Evolutionary conservation across 2,797 vertebrate species (phyloP), one percentile per base, ranked within the genome.

Genomic region (Champsocephalus esox): DNA sequence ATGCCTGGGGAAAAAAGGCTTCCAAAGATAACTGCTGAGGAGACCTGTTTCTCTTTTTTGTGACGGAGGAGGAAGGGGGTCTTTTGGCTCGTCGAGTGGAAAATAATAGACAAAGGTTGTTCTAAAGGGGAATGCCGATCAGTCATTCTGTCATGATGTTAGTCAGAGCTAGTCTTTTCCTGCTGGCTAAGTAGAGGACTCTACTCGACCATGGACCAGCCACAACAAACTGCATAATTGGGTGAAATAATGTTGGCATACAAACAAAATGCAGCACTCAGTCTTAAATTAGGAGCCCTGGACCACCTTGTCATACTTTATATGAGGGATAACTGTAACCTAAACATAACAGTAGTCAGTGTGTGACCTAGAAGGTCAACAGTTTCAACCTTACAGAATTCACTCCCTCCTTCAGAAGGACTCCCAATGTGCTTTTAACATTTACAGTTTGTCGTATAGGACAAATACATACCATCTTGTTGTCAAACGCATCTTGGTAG

Each of bases 401-500:
- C 14, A 49, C 4, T 13, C 17, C 9, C 12, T 65, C 8, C 28
- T 21, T 12, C 61, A 32, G 43, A 28, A 5, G 16, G 14, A 14
- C 24, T 0, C 3, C 34, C 43, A 7, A 12, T 8, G 16, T 32
- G 59, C 59, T 17, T 34, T 21, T 34, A 44, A 61, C 56, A 19
- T 17, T 64, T 41, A 54, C 57, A 54, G 59, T 19, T 41, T 41
- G 44, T 38, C n/a, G 17, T 9, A 58, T 4, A 3, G 0, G 43
- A 67, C 12, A 28, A 70, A 55, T 83, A 96, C 97, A 80, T 93
- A 98, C 98, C 88, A 49, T 70, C 75, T 95, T 83, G 3, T 91
- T 88, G 71, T 94, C 86, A 83, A 96, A 96, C 80, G 97, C 80
- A 9, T 96, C 88, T 0, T 95, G 89, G 89, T 97, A 98, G 32